Evolutionary conservation across 1,140 invertebrate genomes (phyloP).

Genomic region (Neotoxoptera formosana): DNA sequence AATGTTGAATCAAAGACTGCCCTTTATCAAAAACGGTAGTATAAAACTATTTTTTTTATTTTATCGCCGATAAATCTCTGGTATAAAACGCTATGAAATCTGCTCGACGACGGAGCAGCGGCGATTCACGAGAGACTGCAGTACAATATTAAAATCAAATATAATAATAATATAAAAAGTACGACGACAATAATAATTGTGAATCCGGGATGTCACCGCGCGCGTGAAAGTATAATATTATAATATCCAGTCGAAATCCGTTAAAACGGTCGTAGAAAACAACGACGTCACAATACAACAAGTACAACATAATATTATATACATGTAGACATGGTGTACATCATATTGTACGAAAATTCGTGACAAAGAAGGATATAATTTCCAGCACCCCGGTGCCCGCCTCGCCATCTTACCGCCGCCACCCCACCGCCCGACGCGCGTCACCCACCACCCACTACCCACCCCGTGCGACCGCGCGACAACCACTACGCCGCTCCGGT

Average conservation of each 20-base stretch:
- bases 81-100: too few species aligned
- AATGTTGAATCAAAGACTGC: too few species aligned
- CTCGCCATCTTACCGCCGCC: too few species aligned
- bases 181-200: background rate
- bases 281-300: background rate
- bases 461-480: too few species aligned
- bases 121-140: too few species aligned
- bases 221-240: background rate
- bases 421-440: background rate
- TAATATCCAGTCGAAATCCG: background rate
- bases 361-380: constrained; percentile 16
- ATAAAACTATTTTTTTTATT: too few species aligned
- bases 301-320: background rate
- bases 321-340: background rate
- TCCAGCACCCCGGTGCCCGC: background rate
- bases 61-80: too few species aligned
- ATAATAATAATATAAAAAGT: too few species aligned
- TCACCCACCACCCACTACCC: too few species aligned
- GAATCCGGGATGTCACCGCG: background rate
- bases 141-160: too few species aligned
- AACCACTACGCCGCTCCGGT: background rate
- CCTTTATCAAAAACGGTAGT: too few species aligned
- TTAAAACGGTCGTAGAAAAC: constrained; percentile 8
- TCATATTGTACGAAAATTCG: background rate
- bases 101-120: too few species aligned